Base-by-base conservation (phyloP, 37 sponge, comb jelly and placozoan genomes). In the Geodia barretti region DNA sequence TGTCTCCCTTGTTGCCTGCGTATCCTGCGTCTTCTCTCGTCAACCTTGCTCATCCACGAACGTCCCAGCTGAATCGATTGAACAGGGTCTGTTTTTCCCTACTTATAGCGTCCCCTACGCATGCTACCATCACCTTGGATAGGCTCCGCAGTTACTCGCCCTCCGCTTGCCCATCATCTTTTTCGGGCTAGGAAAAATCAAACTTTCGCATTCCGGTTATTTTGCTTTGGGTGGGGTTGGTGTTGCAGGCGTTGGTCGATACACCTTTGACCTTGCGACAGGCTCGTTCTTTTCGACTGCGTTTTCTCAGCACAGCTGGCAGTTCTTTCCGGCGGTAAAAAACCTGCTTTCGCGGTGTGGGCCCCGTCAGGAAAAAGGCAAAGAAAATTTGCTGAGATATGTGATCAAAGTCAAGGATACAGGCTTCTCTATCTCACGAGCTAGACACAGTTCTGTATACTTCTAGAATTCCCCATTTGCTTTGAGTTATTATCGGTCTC, bases 381-480 rank as follows among this genome's bases (percentile, higher is more conserved):
- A 21, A 14, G 14, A 59, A 21, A 14, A 59, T 67, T 11, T 67
- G 1, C 39, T 34, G 43, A 84, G 86, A 66, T 90, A 90, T 91
- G 66, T 94, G 25, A 94, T 94, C 78, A 94, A 94, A 86, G 94
- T 94, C 5, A 94, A 94, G 79, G 92, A n/a, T 87, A 80, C 54
- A 14, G n/a, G n/a, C n/a, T n/a, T n/a, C n/a, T n/a, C n/a, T 34
- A 73, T 77, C 21, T n/a, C 9, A 47, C 24, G 4, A 23, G 29
- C 20, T 21, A 21, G 7, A 23, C 39, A 8, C 1, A 29, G n/a
- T 42, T 1, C 41, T 73, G 34, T 47, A 47, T 47, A 47, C 54
- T 47, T 7, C 54, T 14, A 47, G n/a, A n/a, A n/a, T 43, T n/a
- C n/a, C n/a, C n/a, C 31, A 59, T 33, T 31, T 75, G 8, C 37